These are phyloP conservation scores for Manis crassicaudata DNA, from an alignment of 2,797 vertebrate species.

Conservation along the genomic window DNA sequence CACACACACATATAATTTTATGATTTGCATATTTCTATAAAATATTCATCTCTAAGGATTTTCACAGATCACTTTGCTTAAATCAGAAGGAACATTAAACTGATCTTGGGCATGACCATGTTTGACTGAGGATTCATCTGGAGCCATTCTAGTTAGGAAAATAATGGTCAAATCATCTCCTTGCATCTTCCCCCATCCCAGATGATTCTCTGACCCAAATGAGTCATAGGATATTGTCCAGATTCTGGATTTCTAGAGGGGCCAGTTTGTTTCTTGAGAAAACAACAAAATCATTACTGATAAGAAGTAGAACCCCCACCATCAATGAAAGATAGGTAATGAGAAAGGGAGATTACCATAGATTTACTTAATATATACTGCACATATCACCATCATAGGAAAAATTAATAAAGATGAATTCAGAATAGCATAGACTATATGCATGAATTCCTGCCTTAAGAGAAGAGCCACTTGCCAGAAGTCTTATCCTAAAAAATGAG, in stretches of 20 bases:
- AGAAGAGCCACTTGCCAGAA: not conserved
- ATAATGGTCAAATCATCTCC: not conserved
- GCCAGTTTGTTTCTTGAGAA: not conserved
- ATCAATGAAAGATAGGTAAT: not conserved
- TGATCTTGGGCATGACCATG: not conserved
- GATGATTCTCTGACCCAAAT: not conserved
- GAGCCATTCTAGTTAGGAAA: not conserved
- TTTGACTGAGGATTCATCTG: constrained; percentile 15
- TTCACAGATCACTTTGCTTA: not conserved
- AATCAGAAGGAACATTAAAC: not conserved
- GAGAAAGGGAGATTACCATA: not conserved
- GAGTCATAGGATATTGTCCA: not conserved
- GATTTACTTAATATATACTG: not conserved
- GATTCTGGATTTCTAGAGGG: not conserved
- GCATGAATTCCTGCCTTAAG: not conserved
- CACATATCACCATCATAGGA: not conserved
- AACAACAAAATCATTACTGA: not conserved
- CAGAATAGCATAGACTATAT: not conserved
- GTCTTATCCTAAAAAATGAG: not conserved
- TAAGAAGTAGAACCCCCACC: not conserved
- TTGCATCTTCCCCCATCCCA: not conserved
- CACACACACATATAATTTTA: not conserved
- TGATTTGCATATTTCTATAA: not conserved
- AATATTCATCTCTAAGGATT: not conserved
- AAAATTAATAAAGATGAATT: not conserved